Base-by-base conservation (phyloP, 1,140 invertebrate species). In the Bradysia coprophila region DNA sequence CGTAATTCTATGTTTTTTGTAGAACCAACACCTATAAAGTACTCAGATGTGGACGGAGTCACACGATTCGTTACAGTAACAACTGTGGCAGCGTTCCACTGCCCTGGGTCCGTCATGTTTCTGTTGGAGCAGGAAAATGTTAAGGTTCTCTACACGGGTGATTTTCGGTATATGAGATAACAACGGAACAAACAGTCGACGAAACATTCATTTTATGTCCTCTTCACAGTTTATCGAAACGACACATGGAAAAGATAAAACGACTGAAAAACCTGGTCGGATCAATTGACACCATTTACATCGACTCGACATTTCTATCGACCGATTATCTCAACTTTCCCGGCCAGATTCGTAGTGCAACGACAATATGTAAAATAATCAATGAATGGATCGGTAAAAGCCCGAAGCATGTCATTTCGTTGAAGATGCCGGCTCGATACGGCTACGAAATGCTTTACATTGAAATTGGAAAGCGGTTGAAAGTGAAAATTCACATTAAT, bases 81-180 rank as follows among this genome's bases (percentile, higher is more conserved):
- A 1, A 55, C 67, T 6, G 64, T 79, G 39, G 67, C 77, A 18
- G 74, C 78, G 3, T 76, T 72, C 13, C 80, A 82, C 53, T 78
- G 77, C 57, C 70, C 75, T 6, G 79, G 79, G 1, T 78, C 80
- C 3, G 67, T 79, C 0, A 83, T 83, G 79, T 79, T 81, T 55
- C 47, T 81, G 10, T 75, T 81, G 48, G 69, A 73, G 59, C 66
- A 46, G 32, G 18, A 39, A 13, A 46, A 56, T 22, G 45, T 61
- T 28, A 47, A 54, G 16, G 54, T 81, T 43, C 57, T 83, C 4
- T 80, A 75, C 47, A 82, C 78, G 0, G 80, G 79, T 0, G 80
- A 83, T 55, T 81, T 78, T 54, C 62, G 78, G 49, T 43, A 15
- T 15, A 20, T 23, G 13, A 15, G 13, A 32, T 41, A 9, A 11